A percentile compares a stretch with the other conserved stretches of the same genome.
These are phyloP conservation scores for Anthonomus grandis DNA, from an alignment of 1,140 invertebrate genomes.

Conservation along the genomic window DNA sequence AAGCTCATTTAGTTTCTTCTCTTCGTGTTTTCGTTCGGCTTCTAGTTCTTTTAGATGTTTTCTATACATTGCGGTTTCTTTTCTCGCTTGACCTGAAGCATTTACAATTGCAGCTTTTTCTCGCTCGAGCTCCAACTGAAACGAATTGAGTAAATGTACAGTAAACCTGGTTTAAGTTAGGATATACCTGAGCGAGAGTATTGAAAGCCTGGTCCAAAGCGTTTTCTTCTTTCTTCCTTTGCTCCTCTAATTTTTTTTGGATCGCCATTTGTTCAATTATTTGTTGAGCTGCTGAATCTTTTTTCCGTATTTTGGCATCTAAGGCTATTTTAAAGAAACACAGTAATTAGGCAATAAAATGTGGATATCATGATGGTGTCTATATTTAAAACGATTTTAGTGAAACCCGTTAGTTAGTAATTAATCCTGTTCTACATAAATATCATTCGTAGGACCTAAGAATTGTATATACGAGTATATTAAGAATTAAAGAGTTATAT, in stretches of 20 bases:
- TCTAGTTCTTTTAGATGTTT: constrained; percentile 40
- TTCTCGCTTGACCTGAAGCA: constrained; percentile 21
- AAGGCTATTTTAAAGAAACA: constrained; percentile 27
- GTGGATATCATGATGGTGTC: too few relatives aligned
- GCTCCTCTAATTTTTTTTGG: constrained; percentile 31
- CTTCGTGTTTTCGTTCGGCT: constrained; percentile 35
- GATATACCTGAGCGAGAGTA: constrained; percentile 26
- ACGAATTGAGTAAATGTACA: not conserved
- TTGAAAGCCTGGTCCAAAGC: constrained; percentile 36
- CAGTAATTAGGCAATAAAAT: not conserved
- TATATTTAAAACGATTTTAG: too few relatives aligned
- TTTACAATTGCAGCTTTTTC: constrained; percentile 33
- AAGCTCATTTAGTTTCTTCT: constrained; percentile 30
- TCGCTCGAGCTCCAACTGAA: constrained; percentile 33
- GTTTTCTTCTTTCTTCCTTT: constrained; percentile 38
- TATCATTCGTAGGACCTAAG: too few relatives aligned
- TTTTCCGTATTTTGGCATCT: constrained; percentile 29
- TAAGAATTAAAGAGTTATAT: too few relatives aligned
- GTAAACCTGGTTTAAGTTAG: not conserved
- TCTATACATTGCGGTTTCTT: constrained; percentile 37
- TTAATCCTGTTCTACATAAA: too few relatives aligned
- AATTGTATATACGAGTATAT: too few relatives aligned
- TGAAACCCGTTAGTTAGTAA: too few relatives aligned
- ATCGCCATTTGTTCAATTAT: constrained; percentile 37
- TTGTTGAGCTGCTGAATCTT: constrained; percentile 32